A percentile compares a stretch with the other conserved stretches of the same genome.
phyloP scores from a whole-genome alignment of 2,888 invertebrate genomes.

The Pteria penguin region DNA sequence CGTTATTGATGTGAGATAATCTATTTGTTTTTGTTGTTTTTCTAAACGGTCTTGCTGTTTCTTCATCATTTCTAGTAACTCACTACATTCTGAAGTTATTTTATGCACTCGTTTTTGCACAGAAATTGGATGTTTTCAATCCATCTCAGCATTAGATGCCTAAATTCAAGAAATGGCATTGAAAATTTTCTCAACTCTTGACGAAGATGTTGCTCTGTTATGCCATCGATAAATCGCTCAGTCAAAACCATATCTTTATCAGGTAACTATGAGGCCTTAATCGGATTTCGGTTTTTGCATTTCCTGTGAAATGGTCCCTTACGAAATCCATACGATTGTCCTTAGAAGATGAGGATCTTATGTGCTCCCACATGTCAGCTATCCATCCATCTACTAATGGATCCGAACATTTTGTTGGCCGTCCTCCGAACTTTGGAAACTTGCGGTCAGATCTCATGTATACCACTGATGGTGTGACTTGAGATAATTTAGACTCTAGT shows the following conservation, averaged over 20 bases:
- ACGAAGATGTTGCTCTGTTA: background rate
- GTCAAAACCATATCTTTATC: background rate
- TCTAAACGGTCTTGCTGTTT: background rate
- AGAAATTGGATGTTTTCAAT: background rate
- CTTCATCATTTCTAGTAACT: background rate
- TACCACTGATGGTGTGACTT: background rate
- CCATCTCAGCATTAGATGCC: conserved; percentile 1
- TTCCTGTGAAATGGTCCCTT: conserved; percentile 1
- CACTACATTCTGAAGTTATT: background rate
- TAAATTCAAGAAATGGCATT: background rate
- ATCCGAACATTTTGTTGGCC: background rate
- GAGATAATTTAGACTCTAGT: background rate
- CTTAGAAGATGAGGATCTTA: background rate
- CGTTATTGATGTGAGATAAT: background rate
- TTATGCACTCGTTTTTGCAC: background rate
- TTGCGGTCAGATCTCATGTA: background rate
- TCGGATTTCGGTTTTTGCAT: background rate
- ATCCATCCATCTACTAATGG: background rate
- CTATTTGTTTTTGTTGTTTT: background rate
- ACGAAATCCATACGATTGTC: background rate
- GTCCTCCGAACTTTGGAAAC: background rate
- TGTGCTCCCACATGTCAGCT: background rate
- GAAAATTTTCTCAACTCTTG: background rate
- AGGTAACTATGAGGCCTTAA: background rate
- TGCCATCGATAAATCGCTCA: background rate